Evolutionary conservation across 2,113 vertebrate genomes (phyloP).

Genomic region (Neolamprologus cancellatus): DNA sequence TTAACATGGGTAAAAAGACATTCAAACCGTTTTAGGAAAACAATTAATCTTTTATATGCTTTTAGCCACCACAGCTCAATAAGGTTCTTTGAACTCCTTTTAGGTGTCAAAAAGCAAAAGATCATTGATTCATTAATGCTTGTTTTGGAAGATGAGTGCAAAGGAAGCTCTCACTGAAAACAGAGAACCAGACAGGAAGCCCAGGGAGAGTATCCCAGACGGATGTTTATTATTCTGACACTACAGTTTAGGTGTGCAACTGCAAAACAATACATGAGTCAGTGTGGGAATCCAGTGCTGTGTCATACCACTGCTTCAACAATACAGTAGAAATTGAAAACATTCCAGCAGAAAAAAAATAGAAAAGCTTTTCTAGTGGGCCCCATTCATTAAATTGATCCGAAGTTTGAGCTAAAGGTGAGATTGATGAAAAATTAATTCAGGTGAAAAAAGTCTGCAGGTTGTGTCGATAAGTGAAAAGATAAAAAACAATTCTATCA

Average conservation of each 20-base stretch:
- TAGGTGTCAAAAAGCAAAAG: background rate
- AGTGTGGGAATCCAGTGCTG: slow-evolving; percentile 24
- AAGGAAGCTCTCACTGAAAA: background rate
- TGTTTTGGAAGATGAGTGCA: background rate
- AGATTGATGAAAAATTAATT: background rate
- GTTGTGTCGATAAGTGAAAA: background rate
- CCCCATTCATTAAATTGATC: slow-evolving; percentile 7
- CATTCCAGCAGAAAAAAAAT: slow-evolving; percentile 29
- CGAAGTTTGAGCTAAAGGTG: background rate
- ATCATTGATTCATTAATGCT: background rate
- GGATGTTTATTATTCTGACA: slow-evolving; percentile 45
- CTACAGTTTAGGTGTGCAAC: slow-evolving; percentile 41
- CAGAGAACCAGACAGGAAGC: background rate
- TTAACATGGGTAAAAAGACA: background rate
- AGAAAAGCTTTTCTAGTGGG: background rate
- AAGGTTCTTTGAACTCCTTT: background rate
- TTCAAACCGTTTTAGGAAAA: background rate
- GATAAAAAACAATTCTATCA: background rate
- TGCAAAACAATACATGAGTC: slow-evolving; percentile 52
- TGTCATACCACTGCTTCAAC: background rate
- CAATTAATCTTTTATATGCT: background rate
- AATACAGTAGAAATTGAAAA: slow-evolving; percentile 21
- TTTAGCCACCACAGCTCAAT: background rate
- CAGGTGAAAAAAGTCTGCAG: background rate
- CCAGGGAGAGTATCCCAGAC: slow-evolving; percentile 18